Conservation (phyloP, 2,888 invertebrate genomes). For the Trichopria drosophilae region DNA sequence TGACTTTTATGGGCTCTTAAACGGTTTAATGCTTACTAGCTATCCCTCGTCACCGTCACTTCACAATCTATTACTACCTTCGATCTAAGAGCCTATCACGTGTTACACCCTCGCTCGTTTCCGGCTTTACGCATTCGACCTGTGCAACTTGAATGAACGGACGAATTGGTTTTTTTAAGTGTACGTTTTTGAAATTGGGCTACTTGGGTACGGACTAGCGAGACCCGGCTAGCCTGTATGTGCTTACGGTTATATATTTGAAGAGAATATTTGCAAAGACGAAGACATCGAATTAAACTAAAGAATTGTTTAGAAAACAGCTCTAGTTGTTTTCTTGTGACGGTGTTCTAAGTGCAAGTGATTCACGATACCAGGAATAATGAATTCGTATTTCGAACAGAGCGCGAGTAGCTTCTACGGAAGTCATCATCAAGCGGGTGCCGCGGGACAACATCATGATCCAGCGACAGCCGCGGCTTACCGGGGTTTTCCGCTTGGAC, state of each 20-base stretch:
- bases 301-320: not conserved
- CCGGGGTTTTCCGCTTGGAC: constrained; percentile 82
- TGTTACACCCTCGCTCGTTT: constrained; percentile 15
- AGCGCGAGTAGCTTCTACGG: constrained; percentile 85
- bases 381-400: constrained; percentile 97
- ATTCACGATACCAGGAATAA: constrained; percentile 61
- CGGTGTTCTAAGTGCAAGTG: constrained; percentile 50
- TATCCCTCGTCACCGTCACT: constrained; percentile 22
- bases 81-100: constrained; percentile 18
- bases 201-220: constrained; percentile 31
- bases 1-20: constrained; percentile 52
- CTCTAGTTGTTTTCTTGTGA: constrained; percentile 39
- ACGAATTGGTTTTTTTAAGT: too few species aligned
- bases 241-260: too few species aligned
- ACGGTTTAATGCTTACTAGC: constrained; percentile 35
- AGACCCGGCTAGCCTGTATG: constrained; percentile 31
- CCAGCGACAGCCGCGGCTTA: constrained; percentile 73
- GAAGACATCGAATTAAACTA: too few species aligned
- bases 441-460: constrained; percentile 74
- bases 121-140: constrained; percentile 25
- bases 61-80: constrained; percentile 25
- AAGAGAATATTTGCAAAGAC: too few species aligned
- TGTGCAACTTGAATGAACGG: constrained; percentile 6
- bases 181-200: constrained; percentile 9
- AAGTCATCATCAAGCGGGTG: constrained; percentile 81